These are phyloP conservation scores for Numenius arquata DNA, from an alignment of 2,113 vertebrate genomes.

Conservation along the genomic window DNA sequence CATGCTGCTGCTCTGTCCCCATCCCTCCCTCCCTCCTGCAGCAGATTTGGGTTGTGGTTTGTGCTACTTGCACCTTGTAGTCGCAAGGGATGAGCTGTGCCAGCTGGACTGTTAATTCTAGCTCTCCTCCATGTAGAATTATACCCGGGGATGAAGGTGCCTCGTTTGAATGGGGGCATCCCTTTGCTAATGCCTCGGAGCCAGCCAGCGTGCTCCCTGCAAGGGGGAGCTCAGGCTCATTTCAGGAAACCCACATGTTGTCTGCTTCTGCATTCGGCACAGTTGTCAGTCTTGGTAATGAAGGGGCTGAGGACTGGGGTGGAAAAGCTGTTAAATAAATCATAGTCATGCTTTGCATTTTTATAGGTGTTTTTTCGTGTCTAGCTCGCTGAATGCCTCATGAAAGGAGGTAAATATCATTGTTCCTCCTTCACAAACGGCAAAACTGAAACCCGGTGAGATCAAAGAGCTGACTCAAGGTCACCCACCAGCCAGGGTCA, in stretches of 20 bases:
- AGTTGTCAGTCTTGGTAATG: not conserved
- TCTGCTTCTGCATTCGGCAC: not conserved
- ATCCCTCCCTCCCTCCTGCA: not conserved
- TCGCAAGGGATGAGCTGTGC: not conserved
- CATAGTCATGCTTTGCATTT: not conserved
- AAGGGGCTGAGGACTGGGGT: not conserved
- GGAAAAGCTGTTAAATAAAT: constrained; percentile 36
- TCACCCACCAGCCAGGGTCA: not conserved
- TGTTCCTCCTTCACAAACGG: not conserved
- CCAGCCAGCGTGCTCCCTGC: not conserved
- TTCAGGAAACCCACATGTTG: not conserved
- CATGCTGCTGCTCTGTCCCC: not conserved
- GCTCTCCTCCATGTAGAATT: not conserved
- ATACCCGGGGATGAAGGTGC: not conserved
- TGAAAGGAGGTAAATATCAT: not conserved
- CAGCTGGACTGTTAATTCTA: not conserved
- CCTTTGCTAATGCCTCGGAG: not conserved
- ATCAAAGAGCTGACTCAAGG: not conserved
- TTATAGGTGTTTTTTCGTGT: not conserved
- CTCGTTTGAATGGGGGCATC: accelerated
- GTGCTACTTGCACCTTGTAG: not conserved
- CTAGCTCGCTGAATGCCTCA: not conserved
- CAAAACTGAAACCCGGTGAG: not conserved
- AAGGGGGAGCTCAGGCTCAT: not conserved
- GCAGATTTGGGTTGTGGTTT: not conserved